Conservation (phyloP, 2,888 invertebrate species). For the Chymomyza amoena region DNA sequence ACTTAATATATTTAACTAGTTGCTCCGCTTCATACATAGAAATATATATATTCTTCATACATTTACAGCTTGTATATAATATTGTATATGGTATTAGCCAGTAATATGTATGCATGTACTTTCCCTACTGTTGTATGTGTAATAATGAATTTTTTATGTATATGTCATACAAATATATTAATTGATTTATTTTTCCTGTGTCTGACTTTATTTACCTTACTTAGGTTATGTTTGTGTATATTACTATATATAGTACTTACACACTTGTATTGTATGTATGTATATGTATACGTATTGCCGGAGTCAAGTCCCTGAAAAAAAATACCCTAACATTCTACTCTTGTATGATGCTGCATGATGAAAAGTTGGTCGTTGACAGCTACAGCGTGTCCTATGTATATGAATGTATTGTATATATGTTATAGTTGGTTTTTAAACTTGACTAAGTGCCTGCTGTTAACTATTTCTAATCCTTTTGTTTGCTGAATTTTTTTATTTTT, state of each 20-base stretch:
- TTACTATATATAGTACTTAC: not conserved
- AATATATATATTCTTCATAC: constrained; percentile 19
- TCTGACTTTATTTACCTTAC: not conserved
- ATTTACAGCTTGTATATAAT: not conserved
- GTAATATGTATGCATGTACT: constrained; percentile 5
- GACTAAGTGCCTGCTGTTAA: constrained; percentile 16
- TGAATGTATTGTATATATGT: not conserved
- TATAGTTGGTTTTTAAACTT: too few relatives aligned
- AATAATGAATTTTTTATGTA: constrained; percentile 12
- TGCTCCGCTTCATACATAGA: constrained; percentile 25
- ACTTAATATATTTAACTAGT: too few relatives aligned
- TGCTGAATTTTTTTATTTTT: too few relatives aligned
- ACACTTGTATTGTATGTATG: not conserved
- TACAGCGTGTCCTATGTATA: not conserved
- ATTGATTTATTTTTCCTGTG: not conserved
- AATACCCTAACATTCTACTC: not conserved
- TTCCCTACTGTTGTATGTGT: too few relatives aligned
- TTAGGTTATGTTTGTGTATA: not conserved
- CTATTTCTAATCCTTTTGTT: too few relatives aligned
- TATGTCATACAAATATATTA: not conserved
- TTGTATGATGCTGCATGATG: not conserved
- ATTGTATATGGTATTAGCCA: not conserved
- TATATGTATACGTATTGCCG: not conserved
- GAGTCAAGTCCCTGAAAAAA: not conserved
- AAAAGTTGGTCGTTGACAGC: too few relatives aligned